Evolutionary conservation across 2,797 vertebrate genomes (phyloP).

Genomic region (Zalophus californianus): DNA sequence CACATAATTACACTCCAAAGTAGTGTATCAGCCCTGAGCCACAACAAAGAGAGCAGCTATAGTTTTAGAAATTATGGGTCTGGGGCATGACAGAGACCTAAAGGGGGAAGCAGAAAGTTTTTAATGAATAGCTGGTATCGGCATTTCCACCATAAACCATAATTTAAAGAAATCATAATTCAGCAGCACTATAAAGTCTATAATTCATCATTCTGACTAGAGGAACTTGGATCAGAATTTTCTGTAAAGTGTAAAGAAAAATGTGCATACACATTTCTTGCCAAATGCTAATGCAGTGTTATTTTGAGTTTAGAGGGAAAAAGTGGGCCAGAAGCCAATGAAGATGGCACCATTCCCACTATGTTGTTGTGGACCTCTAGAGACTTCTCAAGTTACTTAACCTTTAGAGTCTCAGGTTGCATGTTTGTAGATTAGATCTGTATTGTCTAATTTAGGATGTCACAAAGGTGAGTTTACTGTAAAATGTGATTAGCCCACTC

Average conservation of each 20-base stretch:
- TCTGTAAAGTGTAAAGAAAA: slow-evolving; percentile 71
- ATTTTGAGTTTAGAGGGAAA: slow-evolving; percentile 60
- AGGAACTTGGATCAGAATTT: slow-evolving; percentile 64
- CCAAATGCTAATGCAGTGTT: slow-evolving; percentile 72
- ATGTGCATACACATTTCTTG: slow-evolving; percentile 59
- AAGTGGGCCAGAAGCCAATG: background rate
- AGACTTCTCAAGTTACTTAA: background rate
- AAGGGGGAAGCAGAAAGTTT: slow-evolving; percentile 68
- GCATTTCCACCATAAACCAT: slow-evolving; percentile 69
- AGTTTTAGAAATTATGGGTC: slow-evolving; percentile 78
- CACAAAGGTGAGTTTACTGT: slow-evolving; percentile 9
- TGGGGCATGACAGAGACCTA: slow-evolving; percentile 72
- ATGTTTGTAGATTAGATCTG: slow-evolving; percentile 2
- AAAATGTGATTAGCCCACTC: background rate
- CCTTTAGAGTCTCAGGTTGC: background rate
- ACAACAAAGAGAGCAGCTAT: slow-evolving; percentile 65
- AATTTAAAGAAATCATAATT: slow-evolving; percentile 79
- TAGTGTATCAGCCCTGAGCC: slow-evolving; percentile 51
- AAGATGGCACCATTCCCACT: fast-evolving
- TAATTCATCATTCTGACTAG: slow-evolving; percentile 79
- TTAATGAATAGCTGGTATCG: slow-evolving; percentile 74
- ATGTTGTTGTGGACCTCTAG: background rate
- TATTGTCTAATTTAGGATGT: background rate
- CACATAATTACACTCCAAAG: slow-evolving; percentile 62
- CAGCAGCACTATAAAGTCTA: slow-evolving; percentile 63